Evolutionary conservation across 2,888 invertebrate species (phyloP).

Genomic region (Plagiodera versicolora): DNA sequence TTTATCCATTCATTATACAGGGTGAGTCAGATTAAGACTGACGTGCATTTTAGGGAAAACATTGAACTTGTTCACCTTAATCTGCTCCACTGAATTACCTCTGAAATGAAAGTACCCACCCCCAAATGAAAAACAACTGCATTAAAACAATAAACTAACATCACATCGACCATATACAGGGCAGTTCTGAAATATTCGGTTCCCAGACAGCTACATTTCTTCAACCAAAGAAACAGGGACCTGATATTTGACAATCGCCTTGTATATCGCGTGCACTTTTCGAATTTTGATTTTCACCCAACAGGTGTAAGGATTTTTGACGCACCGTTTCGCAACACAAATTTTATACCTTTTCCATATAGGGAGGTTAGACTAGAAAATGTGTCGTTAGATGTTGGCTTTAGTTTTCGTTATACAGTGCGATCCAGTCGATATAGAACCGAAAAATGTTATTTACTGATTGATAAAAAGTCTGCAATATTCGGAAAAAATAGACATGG

Average conservation of each 20-base stretch:
- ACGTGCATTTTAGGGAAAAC: too few species aligned
- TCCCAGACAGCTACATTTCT: too few species aligned
- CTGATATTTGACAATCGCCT: background rate
- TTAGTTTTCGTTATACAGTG: background rate
- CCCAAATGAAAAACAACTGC: background rate
- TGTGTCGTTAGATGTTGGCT: conserved; percentile 19
- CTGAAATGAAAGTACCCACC: background rate
- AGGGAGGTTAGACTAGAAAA: conserved; percentile 46
- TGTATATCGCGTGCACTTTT: conserved; percentile 15
- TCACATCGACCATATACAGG: background rate
- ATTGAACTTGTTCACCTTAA: too few species aligned
- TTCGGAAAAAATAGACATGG: too few species aligned
- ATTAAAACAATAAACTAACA: background rate
- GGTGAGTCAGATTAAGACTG: too few species aligned
- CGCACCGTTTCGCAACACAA: conserved; percentile 48
- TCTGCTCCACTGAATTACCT: background rate
- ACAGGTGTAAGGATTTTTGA: conserved; percentile 52
- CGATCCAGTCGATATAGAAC: background rate
- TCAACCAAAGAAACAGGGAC: background rate
- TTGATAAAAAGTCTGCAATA: too few species aligned
- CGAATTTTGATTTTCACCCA: background rate
- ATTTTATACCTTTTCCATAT: conserved; percentile 63
- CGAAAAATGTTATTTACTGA: too few species aligned
- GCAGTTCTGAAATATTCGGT: background rate
- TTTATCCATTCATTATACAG: too few species aligned